Conservation (phyloP, 2,113 vertebrate genomes). For the Choloepus hoffmanni region DNA sequence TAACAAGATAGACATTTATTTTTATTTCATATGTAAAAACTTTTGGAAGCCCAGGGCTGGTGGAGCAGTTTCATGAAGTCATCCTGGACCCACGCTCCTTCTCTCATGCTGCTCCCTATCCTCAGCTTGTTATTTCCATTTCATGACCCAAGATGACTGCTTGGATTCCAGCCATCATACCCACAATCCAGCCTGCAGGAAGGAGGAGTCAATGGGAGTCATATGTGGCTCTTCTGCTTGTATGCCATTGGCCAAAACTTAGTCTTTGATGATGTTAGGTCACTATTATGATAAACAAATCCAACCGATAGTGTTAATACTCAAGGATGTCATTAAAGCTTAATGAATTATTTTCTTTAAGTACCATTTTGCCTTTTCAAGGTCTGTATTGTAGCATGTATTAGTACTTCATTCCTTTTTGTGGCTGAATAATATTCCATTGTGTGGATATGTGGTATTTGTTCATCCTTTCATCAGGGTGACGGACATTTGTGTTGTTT, state of each 20-base stretch:
- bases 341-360: not conserved
- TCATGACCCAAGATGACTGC: not conserved
- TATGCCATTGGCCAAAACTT: not conserved
- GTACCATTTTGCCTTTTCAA: constrained; percentile 7
- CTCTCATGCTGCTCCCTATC: not conserved
- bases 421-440: too few relatives aligned
- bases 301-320: not conserved
- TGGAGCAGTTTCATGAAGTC: not conserved
- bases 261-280: not conserved
- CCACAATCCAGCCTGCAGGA: not conserved
- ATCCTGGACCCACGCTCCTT: not conserved
- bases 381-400: too few relatives aligned
- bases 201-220: not conserved
- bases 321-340: not conserved
- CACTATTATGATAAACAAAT: not conserved
- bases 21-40: not conserved
- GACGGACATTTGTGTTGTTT: too few relatives aligned
- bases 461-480: too few relatives aligned
- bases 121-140: not conserved
- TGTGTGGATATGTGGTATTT: too few relatives aligned
- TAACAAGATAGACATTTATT: not conserved
- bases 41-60: not conserved
- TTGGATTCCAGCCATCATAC: not conserved
- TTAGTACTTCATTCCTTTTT: too few relatives aligned
- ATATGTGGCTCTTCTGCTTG: not conserved